Conservation (phyloP, 2,113 vertebrate species). For the Megaptera novaeangliae region DNA sequence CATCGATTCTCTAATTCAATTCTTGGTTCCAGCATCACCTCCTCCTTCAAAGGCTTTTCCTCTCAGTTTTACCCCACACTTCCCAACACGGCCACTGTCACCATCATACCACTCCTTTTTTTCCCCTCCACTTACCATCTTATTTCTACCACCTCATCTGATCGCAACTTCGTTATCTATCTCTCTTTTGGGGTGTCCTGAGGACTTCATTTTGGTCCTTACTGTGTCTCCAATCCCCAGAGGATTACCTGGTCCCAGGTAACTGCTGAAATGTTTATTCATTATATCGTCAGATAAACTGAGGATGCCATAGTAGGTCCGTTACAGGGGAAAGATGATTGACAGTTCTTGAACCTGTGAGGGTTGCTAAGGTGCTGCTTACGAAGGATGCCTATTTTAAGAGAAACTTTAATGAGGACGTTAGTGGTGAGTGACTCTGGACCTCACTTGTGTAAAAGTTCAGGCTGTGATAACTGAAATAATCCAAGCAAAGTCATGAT, state of each 20-base stretch:
- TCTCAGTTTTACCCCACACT: neutral
- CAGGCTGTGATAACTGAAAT: neutral
- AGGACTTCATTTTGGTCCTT: neutral
- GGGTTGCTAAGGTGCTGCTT: neutral
- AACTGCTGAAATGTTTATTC: neutral
- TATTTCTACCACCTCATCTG: neutral
- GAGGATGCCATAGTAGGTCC: neutral
- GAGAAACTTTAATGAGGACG: neutral
- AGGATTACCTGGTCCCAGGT: neutral
- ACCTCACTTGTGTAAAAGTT: neutral
- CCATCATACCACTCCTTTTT: rapidly evolving
- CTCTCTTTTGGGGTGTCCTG: neutral
- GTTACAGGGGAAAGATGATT: neutral
- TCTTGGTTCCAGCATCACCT: neutral
- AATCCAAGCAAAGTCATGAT: neutral
- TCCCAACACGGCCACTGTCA: neutral
- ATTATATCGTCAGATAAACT: neutral
- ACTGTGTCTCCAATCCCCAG: neutral
- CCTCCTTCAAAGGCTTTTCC: neutral
- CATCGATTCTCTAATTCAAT: neutral
- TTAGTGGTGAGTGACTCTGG: neutral
- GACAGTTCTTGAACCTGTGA: rapidly evolving
- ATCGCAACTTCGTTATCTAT: neutral
- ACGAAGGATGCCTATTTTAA: neutral
- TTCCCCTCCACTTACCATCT: neutral